phyloP scores from a whole-genome alignment of 2,113 vertebrate genomes.

The Gopherus evgoodei region DNA sequence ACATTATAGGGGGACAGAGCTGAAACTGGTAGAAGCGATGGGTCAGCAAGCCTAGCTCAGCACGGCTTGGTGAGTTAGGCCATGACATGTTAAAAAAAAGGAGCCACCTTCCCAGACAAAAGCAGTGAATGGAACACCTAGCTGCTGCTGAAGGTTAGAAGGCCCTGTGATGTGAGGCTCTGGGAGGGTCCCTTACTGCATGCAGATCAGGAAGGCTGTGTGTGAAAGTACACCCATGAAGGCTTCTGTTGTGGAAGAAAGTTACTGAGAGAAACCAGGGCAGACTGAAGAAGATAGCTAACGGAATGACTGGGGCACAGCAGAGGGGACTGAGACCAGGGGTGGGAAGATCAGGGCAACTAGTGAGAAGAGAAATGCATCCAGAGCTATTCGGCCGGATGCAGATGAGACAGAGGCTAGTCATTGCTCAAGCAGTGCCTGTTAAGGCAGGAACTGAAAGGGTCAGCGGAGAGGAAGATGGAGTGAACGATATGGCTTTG shows the following conservation, averaged over 20 bases:
- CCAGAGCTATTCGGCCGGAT: background rate
- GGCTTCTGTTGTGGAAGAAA: background rate
- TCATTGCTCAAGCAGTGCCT: too few relatives aligned
- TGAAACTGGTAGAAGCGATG: background rate
- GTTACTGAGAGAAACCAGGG: background rate
- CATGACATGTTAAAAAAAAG: fast-evolving
- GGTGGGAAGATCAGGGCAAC: background rate
- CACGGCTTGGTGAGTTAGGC: background rate
- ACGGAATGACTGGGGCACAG: background rate
- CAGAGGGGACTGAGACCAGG: background rate
- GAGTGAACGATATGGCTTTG: background rate
- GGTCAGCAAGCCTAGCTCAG: background rate
- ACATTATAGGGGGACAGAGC: fast-evolving
- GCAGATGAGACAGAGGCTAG: background rate
- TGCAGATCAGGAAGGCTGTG: background rate
- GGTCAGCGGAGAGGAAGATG: background rate
- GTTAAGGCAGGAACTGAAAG: background rate
- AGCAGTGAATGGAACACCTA: fast-evolving
- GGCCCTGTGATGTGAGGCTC: background rate
- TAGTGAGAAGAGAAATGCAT: background rate
- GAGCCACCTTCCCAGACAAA: background rate
- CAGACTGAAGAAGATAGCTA: background rate
- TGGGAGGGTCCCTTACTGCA: fast-evolving
- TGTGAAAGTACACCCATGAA: fast-evolving
- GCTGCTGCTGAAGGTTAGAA: background rate